Base-by-base conservation (phyloP, 1,140 invertebrate genomes). In the Theocolax elegans region DNA sequence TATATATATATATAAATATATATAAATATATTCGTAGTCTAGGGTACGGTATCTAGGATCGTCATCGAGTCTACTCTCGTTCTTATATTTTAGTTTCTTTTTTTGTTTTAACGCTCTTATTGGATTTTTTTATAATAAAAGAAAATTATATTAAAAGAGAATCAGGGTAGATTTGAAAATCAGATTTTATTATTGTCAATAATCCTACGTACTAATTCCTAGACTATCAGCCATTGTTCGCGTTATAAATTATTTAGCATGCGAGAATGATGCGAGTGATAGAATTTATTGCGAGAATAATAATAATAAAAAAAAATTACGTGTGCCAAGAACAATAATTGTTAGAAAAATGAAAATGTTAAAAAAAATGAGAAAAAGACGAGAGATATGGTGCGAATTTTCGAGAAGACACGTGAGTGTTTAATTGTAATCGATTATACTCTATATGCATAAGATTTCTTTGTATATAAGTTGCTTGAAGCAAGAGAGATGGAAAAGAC, bases 261-360 rank as follows among this genome's bases (percentile, higher is more conserved):
- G 46, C 23, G 29, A 51, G 56, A 51, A 51, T 60, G n/a, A n/a
- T n/a, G n/a, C n/a, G n/a, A n/a, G n/a, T n/a, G 13, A 17, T 65
- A 67, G 54, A 59, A 17, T 59, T 49, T 67, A 67, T 19, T 59
- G 10, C 4, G 4, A 6, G 31, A 10, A 35, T 35, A 10, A 6
- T 35, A 10, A 21, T 17, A 19, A 17, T 35, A 9, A 23, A 64
- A 46, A 51, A 19, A 38, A 51, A 25, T 1, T 64, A 60, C 21
- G 58, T 80, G 80, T 81, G 80, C 79, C 80, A 81, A 81, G 76
- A 81, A 81, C 75, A 76, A 75, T 79, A 81, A 66, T 74, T 74
- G 73, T 59, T 67, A 67, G 19, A 44, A n/a, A 56, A 65, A 72
- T 42, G 73, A 73, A 76, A 46, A 23, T 63, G 66, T 13, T 65